phyloP scores from a whole-genome alignment of 2,113 vertebrate genomes.

The Sturnira hondurensis region DNA sequence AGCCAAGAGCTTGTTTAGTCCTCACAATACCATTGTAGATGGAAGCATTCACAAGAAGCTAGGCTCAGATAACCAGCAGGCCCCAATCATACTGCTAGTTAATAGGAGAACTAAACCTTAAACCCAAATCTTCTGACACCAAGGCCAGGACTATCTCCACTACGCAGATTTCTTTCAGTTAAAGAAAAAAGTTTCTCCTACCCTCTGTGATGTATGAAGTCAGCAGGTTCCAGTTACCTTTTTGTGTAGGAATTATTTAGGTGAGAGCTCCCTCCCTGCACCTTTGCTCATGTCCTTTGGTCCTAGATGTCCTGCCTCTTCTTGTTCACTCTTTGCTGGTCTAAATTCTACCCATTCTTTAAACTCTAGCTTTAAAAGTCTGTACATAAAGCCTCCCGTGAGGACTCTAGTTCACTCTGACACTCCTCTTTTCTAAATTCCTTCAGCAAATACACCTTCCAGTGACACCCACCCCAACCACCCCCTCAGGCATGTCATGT shows the following conservation, averaged over 20 bases:
- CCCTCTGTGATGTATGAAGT: background rate
- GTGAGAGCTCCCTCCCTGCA: background rate
- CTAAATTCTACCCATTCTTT: background rate
- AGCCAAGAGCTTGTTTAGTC: background rate
- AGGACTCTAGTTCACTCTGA: background rate
- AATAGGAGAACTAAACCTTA: background rate
- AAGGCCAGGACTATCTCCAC: background rate
- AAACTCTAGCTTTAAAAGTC: background rate
- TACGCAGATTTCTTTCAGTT: background rate
- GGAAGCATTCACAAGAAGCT: background rate
- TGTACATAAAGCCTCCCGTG: background rate
- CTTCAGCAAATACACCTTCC: background rate
- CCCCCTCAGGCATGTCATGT: background rate
- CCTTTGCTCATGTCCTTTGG: background rate
- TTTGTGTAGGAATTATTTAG: background rate
- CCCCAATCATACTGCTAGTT: background rate
- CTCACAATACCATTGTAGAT: background rate
- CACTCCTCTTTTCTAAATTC: background rate
- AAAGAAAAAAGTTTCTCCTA: background rate
- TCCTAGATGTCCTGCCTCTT: background rate
- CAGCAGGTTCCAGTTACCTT: background rate
- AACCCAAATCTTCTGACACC: background rate
- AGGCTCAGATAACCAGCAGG: background rate
- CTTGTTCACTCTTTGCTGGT: background rate
- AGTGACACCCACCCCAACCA: background rate